Conservation (phyloP, 2,888 invertebrate genomes). For the Clusia tigrina region DNA sequence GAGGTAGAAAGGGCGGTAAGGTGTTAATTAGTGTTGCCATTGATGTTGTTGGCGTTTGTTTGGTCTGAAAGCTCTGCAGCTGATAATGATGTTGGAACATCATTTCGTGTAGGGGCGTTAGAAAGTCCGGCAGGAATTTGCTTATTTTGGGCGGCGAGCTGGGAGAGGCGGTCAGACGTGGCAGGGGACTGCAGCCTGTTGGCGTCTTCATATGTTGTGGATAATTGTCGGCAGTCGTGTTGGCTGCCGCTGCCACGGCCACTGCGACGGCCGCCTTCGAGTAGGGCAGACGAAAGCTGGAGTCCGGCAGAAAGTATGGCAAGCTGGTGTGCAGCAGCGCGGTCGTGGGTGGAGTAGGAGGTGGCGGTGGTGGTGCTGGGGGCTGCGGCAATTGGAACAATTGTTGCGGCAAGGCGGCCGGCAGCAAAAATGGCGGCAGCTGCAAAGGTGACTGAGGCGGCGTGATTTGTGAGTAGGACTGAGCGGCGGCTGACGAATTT, state of each 20-base stretch:
- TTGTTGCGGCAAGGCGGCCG: slow-evolving; percentile 29
- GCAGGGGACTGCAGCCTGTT: slow-evolving; percentile 1
- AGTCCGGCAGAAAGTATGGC: not conserved
- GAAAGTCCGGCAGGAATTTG: slow-evolving; percentile 51
- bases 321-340: not conserved
- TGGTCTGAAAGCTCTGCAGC: slow-evolving; percentile 39
- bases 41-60: slow-evolving; percentile 32
- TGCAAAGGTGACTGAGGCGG: slow-evolving; percentile 35
- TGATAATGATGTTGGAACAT: slow-evolving; percentile 52
- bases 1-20: slow-evolving; percentile 32
- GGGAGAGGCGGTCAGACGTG: slow-evolving; percentile 30
- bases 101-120: slow-evolving; percentile 55
- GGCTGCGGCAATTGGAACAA: slow-evolving; percentile 25
- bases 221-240: not conserved
- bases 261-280: not conserved
- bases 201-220: slow-evolving; percentile 15
- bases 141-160: slow-evolving; percentile 32
- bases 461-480: slow-evolving; percentile 32
- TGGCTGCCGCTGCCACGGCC: not conserved
- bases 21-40: slow-evolving; percentile 45
- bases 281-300: not conserved
- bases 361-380: slow-evolving; percentile 11
- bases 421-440: slow-evolving; percentile 33
- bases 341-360: not conserved
- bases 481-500: slow-evolving; percentile 12